Conservation (phyloP, 1,140 invertebrate genomes). For the Drosophila ercepeae region DNA sequence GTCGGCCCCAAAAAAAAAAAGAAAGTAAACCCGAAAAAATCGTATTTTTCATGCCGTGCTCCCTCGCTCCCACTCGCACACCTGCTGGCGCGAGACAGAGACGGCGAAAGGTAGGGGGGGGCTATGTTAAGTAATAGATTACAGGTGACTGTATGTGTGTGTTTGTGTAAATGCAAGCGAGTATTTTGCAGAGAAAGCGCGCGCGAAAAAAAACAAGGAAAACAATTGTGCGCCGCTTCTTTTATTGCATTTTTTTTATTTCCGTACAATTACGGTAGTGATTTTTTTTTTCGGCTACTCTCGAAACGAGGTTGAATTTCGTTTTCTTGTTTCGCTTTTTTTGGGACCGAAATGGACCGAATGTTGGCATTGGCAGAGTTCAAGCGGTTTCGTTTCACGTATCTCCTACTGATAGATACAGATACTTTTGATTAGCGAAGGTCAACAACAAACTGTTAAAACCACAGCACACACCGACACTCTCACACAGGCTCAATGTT, state of each 20-base stretch:
- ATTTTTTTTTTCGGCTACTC: too few species aligned
- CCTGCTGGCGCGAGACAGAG: slow-evolving; percentile 5
- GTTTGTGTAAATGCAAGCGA: slow-evolving; percentile 6
- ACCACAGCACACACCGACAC: slow-evolving; percentile 7
- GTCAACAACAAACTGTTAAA: slow-evolving; percentile 60
- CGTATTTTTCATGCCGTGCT: background rate
- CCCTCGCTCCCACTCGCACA: background rate
- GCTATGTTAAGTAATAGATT: slow-evolving; percentile 56
- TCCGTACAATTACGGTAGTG: background rate
- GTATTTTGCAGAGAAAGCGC: slow-evolving; percentile 66
- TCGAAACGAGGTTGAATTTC: slow-evolving; percentile 37
- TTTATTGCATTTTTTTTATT: background rate
- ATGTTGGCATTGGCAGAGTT: slow-evolving; percentile 70
- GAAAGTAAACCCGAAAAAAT: slow-evolving; percentile 62
- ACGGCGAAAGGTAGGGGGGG: slow-evolving; percentile 4
- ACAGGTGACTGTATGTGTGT: slow-evolving; percentile 8
- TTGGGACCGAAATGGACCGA: slow-evolving; percentile 1
- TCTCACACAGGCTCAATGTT: background rate
- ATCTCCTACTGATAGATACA: slow-evolving; percentile 9
- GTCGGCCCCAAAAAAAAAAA: slow-evolving; percentile 51
- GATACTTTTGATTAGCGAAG: slow-evolving; percentile 63
- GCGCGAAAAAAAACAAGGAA: slow-evolving; percentile 54
- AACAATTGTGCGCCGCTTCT: slow-evolving; percentile 30
- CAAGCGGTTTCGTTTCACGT: slow-evolving; percentile 29
- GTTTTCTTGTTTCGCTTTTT: slow-evolving; percentile 14